These are phyloP conservation scores for Maccullochella peelii DNA, from an alignment of 2,113 vertebrate species.

Conservation along the genomic window DNA sequence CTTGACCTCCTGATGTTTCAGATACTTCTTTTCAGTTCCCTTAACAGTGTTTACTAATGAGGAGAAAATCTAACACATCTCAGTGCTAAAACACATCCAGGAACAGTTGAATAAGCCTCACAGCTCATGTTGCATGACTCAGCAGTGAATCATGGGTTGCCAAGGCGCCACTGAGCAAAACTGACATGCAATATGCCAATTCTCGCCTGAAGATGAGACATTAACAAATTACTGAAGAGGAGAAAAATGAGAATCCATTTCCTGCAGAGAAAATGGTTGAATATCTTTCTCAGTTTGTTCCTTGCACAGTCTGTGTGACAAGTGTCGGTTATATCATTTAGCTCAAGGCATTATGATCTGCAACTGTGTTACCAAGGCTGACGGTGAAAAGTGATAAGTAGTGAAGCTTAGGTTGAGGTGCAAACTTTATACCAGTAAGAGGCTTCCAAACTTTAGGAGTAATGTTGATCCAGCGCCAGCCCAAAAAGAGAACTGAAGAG, in stretches of 20 bases:
- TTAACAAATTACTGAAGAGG: slow-evolving; percentile 62
- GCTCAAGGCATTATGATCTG: slow-evolving; percentile 32
- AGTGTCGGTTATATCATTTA: slow-evolving; percentile 18
- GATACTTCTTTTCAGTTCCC: slow-evolving; percentile 43
- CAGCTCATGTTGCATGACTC: slow-evolving; percentile 79
- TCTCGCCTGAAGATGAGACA: slow-evolving; percentile 58
- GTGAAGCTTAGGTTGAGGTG: slow-evolving; percentile 12
- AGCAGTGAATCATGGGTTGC: slow-evolving; percentile 76
- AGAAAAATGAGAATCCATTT: slow-evolving; percentile 53
- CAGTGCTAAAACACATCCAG: slow-evolving; percentile 49
- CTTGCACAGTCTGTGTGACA: slow-evolving; percentile 24
- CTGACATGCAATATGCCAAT: slow-evolving; percentile 71
- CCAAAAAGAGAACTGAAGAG: too few species aligned
- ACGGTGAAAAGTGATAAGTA: neutral
- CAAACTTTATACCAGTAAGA: neutral
- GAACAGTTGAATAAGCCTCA: slow-evolving; percentile 71
- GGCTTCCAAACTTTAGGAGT: neutral
- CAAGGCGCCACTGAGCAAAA: slow-evolving; percentile 56
- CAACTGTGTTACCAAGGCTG: neutral
- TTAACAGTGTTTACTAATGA: slow-evolving; percentile 74
- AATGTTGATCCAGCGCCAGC: too few species aligned
- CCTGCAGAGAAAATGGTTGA: slow-evolving; percentile 12
- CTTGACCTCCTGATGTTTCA: slow-evolving; percentile 68
- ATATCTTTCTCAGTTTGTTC: slow-evolving; percentile 45
- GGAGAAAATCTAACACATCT: slow-evolving; percentile 69